Percentiles rank a stretch among this genome's conserved stretches.
Conservation (phyloP, 2,888 invertebrate genomes). For the Hyposoter dolosus region DNA sequence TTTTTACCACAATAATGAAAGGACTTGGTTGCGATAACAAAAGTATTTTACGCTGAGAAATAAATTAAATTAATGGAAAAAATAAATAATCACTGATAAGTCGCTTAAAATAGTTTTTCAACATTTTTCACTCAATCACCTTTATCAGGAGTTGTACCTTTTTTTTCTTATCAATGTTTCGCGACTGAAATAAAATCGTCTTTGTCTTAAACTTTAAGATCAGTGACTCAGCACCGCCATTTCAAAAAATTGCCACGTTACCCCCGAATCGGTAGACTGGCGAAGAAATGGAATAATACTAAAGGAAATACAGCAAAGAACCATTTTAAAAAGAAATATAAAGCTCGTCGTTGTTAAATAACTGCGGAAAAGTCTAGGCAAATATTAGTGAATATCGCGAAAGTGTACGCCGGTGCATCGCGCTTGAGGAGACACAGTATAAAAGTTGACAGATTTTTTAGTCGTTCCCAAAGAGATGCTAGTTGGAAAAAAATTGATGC, state of each 20-base stretch:
- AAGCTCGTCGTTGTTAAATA: slow-evolving; percentile 40
- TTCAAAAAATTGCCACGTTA: background rate
- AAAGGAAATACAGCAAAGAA: background rate
- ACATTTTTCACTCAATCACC: background rate
- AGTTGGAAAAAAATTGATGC: slow-evolving; percentile 39
- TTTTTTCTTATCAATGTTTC: background rate
- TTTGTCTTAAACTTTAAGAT: background rate
- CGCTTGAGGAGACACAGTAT: slow-evolving; percentile 45
- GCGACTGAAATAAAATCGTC: background rate
- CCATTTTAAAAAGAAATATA: background rate
- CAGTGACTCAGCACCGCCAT: background rate
- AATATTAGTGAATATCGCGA: slow-evolving; percentile 11
- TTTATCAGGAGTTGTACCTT: background rate
- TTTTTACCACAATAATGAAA: background rate
- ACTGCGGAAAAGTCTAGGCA: slow-evolving; percentile 32
- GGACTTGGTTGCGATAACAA: background rate
- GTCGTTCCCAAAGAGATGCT: slow-evolving; percentile 39
- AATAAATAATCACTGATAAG: slow-evolving; percentile 2
- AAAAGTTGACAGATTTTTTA: slow-evolving; percentile 55
- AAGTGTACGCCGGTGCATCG: slow-evolving; percentile 4
- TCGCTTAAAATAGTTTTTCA: background rate
- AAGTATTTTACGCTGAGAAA: background rate
- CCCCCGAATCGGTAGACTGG: slow-evolving; percentile 15
- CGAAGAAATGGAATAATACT: slow-evolving; percentile 6
- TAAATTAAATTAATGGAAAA: background rate